These are phyloP conservation scores for Phataginus tetradactyla DNA, from an alignment of 2,797 vertebrate genomes.

Conservation along the genomic window DNA sequence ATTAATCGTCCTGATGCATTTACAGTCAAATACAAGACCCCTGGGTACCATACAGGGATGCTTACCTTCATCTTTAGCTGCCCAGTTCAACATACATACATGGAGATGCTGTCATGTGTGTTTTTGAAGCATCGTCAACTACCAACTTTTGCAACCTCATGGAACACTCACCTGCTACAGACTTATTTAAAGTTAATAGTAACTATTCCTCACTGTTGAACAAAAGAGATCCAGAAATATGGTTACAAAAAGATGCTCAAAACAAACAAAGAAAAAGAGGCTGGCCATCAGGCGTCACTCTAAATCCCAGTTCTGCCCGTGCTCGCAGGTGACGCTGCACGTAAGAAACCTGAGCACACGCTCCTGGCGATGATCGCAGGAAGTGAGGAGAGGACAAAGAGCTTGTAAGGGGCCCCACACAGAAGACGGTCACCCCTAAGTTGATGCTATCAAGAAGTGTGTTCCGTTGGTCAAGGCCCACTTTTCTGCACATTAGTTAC, in stretches of 20 bases:
- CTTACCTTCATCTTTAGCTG: not conserved
- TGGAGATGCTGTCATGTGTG: not conserved
- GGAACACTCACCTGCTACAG: not conserved
- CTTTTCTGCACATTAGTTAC: not conserved
- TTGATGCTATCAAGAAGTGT: not conserved
- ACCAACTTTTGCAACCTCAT: not conserved
- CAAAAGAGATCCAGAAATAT: not conserved
- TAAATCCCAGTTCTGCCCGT: not conserved
- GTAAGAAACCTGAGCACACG: not conserved
- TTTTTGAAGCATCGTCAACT: not conserved
- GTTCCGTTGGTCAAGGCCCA: not conserved
- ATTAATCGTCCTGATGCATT: not conserved
- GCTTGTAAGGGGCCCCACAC: not conserved
- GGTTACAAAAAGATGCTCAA: not conserved
- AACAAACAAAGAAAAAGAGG: not conserved
- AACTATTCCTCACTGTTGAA: not conserved
- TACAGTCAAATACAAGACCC: not conserved
- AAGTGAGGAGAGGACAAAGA: not conserved
- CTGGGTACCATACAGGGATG: not conserved
- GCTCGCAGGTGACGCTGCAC: not conserved
- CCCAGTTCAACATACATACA: not conserved
- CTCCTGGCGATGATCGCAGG: not conserved
- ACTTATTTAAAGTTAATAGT: not conserved
- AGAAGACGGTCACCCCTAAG: not conserved
- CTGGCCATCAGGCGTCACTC: not conserved